These are phyloP conservation scores for Yponomeuta plumbellus DNA, from an alignment of 2,888 invertebrate species.

Conservation along the genomic window DNA sequence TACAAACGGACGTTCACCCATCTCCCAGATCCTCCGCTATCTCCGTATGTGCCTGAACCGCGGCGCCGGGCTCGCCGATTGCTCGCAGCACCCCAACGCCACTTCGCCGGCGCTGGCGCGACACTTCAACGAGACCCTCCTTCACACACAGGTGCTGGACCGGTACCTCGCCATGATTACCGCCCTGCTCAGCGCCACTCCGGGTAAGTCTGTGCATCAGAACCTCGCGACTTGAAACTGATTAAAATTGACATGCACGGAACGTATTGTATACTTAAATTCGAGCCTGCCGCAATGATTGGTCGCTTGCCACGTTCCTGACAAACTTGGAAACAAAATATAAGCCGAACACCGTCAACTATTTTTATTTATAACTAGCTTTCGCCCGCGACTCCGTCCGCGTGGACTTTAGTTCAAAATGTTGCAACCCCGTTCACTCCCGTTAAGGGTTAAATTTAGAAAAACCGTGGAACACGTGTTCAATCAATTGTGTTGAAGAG, in stretches of 20 bases:
- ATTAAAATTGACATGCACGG: neutral
- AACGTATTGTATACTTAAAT: no score
- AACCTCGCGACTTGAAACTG: neutral
- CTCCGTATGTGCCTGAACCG: slow-evolving; percentile 86
- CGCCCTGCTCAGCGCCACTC: slow-evolving; percentile 78
- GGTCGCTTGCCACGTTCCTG: no score
- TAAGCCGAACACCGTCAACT: no score
- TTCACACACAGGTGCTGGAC: slow-evolving; percentile 77
- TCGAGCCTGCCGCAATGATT: no score
- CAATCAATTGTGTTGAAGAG: no score
- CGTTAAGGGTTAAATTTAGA: no score
- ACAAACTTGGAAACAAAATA: no score
- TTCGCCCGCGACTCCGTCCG: no score
- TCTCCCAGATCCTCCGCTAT: slow-evolving; percentile 83
- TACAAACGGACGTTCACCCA: neutral
- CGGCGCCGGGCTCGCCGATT: slow-evolving; percentile 68
- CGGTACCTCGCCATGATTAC: slow-evolving; percentile 82
- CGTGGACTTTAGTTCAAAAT: no score
- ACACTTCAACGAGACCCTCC: slow-evolving; percentile 75
- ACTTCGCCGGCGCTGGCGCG: slow-evolving; percentile 80
- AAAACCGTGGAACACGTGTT: no score
- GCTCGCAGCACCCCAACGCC: slow-evolving; percentile 78
- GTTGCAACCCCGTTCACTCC: no score
- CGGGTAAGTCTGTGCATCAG: slow-evolving; percentile 77
- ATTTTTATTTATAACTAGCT: no score